Evolutionary conservation across 2,888 invertebrate species (phyloP).

Genomic region (Crossocerus cetratus): DNA sequence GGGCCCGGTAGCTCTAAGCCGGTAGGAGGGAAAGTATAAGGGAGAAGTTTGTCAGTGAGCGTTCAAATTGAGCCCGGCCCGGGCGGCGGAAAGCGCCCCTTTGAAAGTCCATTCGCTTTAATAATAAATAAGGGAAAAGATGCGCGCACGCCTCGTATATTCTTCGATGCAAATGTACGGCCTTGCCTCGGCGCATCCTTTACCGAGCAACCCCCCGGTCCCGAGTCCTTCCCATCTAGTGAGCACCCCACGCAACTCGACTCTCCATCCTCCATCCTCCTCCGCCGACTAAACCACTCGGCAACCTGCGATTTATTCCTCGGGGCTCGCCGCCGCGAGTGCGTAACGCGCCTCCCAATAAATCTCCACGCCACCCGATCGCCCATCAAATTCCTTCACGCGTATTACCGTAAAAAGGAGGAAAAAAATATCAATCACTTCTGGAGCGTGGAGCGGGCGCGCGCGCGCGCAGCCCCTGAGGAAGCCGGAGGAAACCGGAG

Average conservation of each 20-base stretch:
- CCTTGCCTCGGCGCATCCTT: constrained; percentile 38
- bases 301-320: constrained; percentile 47
- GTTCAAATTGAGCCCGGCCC: background rate
- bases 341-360: constrained; percentile 48
- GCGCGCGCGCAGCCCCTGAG: background rate
- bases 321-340: constrained; percentile 25
- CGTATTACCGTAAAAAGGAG: constrained; percentile 1
- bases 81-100: constrained; percentile 28
- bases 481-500: background rate
- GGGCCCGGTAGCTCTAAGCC: too few relatives aligned
- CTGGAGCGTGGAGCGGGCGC: background rate
- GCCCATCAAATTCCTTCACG: constrained; percentile 14
- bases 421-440: constrained; percentile 1
- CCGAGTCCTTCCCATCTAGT: constrained; percentile 36
- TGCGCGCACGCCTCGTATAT: background rate
- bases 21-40: too few relatives aligned
- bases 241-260: constrained; percentile 47
- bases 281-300: constrained; percentile 40
- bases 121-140: constrained; percentile 39
- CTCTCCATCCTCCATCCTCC: constrained; percentile 46
- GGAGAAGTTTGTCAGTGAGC: too few relatives aligned
- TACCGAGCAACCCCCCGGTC: constrained; percentile 24
- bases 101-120: constrained; percentile 47
- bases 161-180: constrained; percentile 41
- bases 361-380: constrained; percentile 44